These are phyloP conservation scores for Lysandra bellargus DNA, from an alignment of 2,888 invertebrate genomes.

Conservation along the genomic window DNA sequence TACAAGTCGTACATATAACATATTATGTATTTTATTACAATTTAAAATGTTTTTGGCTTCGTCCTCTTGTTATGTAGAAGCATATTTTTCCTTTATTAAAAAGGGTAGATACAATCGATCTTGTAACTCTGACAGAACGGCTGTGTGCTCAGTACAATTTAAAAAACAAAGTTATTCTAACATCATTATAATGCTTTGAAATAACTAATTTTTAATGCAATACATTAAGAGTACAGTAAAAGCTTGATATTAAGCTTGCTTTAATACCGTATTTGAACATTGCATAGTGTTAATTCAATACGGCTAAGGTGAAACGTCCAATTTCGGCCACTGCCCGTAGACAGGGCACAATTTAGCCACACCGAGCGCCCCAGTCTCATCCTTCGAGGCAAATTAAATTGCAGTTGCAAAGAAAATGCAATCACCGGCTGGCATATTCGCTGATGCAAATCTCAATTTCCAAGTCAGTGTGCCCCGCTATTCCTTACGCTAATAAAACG, in stretches of 20 bases:
- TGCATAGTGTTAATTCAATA: constrained; percentile 40
- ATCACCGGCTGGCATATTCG: constrained; percentile 71
- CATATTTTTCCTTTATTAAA: too few relatives aligned
- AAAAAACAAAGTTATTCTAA: too few relatives aligned
- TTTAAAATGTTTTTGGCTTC: background rate
- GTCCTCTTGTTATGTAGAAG: too few relatives aligned
- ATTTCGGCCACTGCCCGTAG: constrained; percentile 46
- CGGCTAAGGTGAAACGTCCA: constrained; percentile 40
- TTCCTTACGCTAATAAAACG: constrained; percentile 81
- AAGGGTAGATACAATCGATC: too few relatives aligned
- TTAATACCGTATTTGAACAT: constrained; percentile 15
- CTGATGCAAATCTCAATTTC: constrained; percentile 78
- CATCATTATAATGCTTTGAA: too few relatives aligned
- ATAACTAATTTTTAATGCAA: too few relatives aligned
- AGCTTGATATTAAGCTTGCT: background rate
- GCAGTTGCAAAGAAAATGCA: constrained; percentile 77
- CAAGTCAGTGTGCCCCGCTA: constrained; percentile 75
- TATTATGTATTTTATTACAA: background rate
- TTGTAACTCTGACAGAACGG: too few relatives aligned
- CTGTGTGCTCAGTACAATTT: too few relatives aligned
- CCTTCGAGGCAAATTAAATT: constrained; percentile 70
- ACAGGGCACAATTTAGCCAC: constrained; percentile 60
- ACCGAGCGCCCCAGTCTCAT: constrained; percentile 57
- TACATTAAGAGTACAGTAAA: too few relatives aligned
- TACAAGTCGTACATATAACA: too few relatives aligned